Evolutionary conservation across 2,888 invertebrate species (phyloP).

Genomic region (Cetonia aurata): DNA sequence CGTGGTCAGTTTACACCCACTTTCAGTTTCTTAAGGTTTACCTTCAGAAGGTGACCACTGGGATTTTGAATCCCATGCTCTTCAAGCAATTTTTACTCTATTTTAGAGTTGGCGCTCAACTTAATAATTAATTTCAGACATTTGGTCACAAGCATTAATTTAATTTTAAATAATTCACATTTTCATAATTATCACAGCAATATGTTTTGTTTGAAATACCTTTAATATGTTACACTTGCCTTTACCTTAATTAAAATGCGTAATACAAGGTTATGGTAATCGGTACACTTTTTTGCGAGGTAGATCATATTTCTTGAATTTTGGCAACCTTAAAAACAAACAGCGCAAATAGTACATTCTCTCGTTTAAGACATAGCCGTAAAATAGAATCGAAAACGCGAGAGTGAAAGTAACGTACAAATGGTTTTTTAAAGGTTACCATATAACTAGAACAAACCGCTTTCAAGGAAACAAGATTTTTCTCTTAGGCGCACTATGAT

Average conservation of each 20-base stretch:
- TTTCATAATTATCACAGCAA: no score
- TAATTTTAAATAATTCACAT: no score
- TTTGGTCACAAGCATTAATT: no score
- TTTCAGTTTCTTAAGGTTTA: no score
- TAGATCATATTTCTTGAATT: slow-evolving; percentile 1
- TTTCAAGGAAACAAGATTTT: slow-evolving; percentile 40
- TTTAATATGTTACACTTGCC: background rate
- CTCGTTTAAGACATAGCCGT: slow-evolving; percentile 3
- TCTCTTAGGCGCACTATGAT: slow-evolving; percentile 11
- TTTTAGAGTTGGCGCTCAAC: no score
- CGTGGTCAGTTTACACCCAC: no score
- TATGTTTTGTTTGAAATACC: no score
- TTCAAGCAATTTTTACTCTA: no score
- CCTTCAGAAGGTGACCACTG: no score
- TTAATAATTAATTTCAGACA: no score
- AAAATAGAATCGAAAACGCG: slow-evolving; percentile 36
- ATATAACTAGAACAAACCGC: slow-evolving; percentile 37
- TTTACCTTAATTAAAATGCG: background rate
- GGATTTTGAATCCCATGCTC: no score
- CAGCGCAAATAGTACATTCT: slow-evolving; percentile 8
- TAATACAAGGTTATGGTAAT: slow-evolving; percentile 21
- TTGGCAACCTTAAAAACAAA: slow-evolving; percentile 1
- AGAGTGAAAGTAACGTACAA: slow-evolving; percentile 39
- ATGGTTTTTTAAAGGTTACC: slow-evolving; percentile 42
- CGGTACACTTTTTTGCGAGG: slow-evolving; percentile 5